Conservation (phyloP, 2,113 vertebrate species). For the Mormyrus lacerda region DNA sequence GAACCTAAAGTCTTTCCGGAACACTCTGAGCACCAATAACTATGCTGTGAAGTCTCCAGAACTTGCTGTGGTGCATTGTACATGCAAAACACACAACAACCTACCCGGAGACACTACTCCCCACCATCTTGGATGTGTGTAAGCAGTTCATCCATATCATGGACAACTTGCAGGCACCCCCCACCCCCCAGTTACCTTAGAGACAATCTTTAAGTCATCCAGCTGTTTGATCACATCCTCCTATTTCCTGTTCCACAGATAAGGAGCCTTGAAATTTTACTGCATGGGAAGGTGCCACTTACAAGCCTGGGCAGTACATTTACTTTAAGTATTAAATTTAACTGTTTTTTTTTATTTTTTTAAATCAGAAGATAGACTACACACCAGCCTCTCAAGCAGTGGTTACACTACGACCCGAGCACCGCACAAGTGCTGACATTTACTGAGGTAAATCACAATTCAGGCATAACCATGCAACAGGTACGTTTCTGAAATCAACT, state of each 20-base stretch:
- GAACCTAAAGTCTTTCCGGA: neutral
- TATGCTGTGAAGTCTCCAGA: neutral
- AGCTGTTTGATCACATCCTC: conserved; percentile 94
- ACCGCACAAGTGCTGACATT: neutral
- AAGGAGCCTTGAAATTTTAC: conserved; percentile 97
- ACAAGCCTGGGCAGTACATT: neutral
- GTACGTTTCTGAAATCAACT: neutral
- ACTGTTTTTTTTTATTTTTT: neutral
- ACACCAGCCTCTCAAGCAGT: neutral
- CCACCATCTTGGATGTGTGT: neutral
- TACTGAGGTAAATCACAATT: neutral
- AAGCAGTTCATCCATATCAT: conserved; percentile 35
- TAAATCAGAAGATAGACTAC: neutral
- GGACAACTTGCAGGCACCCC: conserved; percentile 90
- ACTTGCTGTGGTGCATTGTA: neutral
- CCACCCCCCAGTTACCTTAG: conserved; percentile 81
- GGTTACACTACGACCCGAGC: neutral
- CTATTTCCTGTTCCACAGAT: conserved; percentile 93
- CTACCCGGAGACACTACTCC: neutral
- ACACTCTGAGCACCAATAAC: neutral
- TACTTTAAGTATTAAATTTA: neutral
- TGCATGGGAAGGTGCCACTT: conserved; percentile 33
- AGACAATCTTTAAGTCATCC: conserved; percentile 92
- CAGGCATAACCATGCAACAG: neutral
- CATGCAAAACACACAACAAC: neutral